These are phyloP conservation scores for Myanophis thanlyinensis DNA, from an alignment of 2,113 vertebrate species.

Conservation along the genomic window DNA sequence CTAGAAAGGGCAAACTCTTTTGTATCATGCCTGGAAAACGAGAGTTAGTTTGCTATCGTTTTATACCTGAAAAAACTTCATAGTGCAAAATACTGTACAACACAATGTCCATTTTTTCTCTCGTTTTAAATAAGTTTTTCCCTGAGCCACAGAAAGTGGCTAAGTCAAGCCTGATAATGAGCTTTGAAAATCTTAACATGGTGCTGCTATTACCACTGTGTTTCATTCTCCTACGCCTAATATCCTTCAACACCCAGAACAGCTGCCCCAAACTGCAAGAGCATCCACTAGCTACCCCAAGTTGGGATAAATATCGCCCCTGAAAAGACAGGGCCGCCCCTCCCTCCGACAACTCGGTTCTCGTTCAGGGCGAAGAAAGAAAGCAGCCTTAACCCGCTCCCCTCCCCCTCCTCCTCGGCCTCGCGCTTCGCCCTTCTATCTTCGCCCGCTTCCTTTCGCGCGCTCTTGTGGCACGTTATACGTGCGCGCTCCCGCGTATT, in stretches of 20 bases:
- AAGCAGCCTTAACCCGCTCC: neutral
- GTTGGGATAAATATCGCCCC: too few relatives aligned
- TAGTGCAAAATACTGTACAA: neutral
- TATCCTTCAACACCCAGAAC: neutral
- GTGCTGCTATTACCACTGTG: neutral
- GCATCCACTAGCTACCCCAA: neutral
- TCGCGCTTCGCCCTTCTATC: neutral
- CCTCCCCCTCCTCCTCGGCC: neutral
- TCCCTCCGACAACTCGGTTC: too few relatives aligned
- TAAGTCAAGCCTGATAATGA: neutral
- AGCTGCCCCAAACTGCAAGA: neutral
- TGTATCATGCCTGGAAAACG: neutral
- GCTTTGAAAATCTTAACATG: neutral
- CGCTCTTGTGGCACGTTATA: neutral
- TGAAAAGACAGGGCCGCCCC: neutral
- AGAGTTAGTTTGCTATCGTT: neutral
- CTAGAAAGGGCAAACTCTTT: neutral
- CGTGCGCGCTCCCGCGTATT: neutral
- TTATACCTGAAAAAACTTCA: neutral
- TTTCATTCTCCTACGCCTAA: neutral
- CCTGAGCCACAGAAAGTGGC: neutral
- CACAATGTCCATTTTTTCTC: neutral
- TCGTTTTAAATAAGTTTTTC: neutral
- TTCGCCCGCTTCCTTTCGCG: neutral
- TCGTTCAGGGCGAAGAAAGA: neutral